phyloP scores from a whole-genome alignment of 2,113 vertebrate genomes.

The Leucosticte australis region DNA sequence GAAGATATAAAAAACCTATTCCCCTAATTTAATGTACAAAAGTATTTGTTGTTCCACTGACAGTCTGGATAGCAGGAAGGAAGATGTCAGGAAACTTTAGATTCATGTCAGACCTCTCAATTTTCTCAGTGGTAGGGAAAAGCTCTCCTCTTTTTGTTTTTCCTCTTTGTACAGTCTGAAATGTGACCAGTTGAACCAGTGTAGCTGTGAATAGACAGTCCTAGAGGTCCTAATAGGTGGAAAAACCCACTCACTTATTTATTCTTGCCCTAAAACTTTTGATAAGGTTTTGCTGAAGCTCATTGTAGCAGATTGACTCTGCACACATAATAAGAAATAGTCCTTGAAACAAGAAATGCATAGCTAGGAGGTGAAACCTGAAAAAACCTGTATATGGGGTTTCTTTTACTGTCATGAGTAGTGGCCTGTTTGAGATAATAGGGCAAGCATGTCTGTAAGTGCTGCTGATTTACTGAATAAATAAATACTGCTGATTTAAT shows the following conservation, averaged over 20 bases:
- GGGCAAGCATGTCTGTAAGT: neutral
- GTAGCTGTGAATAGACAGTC: neutral
- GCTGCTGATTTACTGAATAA: neutral
- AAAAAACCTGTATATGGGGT: neutral
- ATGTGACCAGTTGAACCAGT: neutral
- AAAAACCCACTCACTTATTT: neutral
- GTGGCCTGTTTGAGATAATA: neutral
- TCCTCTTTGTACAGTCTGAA: neutral
- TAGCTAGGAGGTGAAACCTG: neutral
- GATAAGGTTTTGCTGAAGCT: neutral
- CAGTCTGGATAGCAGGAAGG: neutral
- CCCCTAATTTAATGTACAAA: neutral
- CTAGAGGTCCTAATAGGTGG: neutral
- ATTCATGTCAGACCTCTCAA: neutral
- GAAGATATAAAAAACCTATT: slow-evolving; percentile 20
- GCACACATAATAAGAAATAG: neutral
- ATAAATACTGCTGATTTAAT: neutral
- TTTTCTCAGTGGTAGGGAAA: neutral
- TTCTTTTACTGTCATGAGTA: neutral
- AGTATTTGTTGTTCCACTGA: neutral
- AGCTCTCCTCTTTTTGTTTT: neutral
- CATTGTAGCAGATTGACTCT: neutral
- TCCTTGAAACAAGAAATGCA: neutral
- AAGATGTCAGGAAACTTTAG: neutral
- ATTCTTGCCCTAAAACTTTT: neutral